Percentiles rank a stretch among this genome's conserved stretches.
phyloP scores from a whole-genome alignment of 2,888 invertebrate species.

The Drosophila mercatorum region DNA sequence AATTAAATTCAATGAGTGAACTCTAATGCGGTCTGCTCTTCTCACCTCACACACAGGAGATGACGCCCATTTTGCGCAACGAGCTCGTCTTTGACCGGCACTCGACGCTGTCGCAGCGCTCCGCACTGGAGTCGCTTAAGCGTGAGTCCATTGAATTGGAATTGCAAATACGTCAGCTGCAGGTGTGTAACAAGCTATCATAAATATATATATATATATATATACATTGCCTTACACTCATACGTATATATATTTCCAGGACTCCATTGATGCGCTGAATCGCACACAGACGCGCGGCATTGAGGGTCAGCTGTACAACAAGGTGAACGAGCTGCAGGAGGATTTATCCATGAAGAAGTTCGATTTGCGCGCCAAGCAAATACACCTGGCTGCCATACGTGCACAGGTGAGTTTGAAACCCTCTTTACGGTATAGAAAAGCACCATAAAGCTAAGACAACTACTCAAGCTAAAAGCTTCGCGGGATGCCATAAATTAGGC shows the following conservation, averaged over 20 bases:
- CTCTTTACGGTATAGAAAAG: constrained; percentile 35
- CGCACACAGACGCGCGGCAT: constrained; percentile 91
- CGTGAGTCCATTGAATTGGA: constrained; percentile 94
- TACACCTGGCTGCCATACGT: constrained; percentile 94
- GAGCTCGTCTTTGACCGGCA: constrained; percentile 93
- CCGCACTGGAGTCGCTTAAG: constrained; percentile 91
- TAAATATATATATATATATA: constrained; percentile 61
- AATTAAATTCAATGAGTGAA: neutral
- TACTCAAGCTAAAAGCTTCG: constrained; percentile 15
- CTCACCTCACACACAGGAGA: constrained; percentile 85
- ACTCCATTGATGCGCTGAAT: constrained; percentile 92
- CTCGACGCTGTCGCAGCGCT: constrained; percentile 89
- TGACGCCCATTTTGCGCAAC: constrained; percentile 90
- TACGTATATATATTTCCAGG: constrained; percentile 85
- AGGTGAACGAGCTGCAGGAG: constrained; percentile 97
- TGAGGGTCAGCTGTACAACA: constrained; percentile 94
- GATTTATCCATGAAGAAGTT: constrained; percentile 97
- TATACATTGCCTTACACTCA: neutral
- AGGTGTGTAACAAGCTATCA: constrained; percentile 84
- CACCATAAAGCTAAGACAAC: constrained; percentile 8
- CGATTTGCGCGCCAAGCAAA: constrained; percentile 95
- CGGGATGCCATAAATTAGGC: neutral
- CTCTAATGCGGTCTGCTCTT: neutral
- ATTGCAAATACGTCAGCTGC: constrained; percentile 93
- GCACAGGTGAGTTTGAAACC: constrained; percentile 91